These are phyloP conservation scores for Rutpela maculata DNA, from an alignment of 2,888 invertebrate species.

Conservation along the genomic window DNA sequence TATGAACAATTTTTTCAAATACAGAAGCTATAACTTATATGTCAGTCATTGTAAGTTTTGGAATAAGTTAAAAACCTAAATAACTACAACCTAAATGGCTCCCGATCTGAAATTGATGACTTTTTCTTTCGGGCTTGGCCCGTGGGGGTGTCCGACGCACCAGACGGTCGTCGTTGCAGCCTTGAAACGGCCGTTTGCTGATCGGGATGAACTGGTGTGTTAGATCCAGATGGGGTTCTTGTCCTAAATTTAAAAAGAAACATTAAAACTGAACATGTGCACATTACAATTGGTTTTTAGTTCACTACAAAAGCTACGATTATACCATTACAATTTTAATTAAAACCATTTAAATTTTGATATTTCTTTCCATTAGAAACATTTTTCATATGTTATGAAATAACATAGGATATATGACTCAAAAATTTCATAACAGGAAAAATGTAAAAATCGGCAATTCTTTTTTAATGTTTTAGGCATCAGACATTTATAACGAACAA, in stretches of 20 bases:
- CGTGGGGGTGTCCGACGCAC: constrained; percentile 81
- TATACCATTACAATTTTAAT: constrained; percentile 29
- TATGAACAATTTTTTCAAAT: constrained; percentile 68
- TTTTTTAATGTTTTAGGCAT: too few relatives aligned
- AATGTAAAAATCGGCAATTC: too few relatives aligned
- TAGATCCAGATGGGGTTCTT: constrained; percentile 86
- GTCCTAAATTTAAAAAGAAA: constrained; percentile 75
- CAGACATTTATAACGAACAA: too few relatives aligned
- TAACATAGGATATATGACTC: too few relatives aligned
- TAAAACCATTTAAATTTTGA: not conserved
- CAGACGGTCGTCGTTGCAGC: constrained; percentile 81
- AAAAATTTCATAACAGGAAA: too few relatives aligned
- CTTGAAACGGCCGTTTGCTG: constrained; percentile 80
- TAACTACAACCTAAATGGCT: constrained; percentile 84
- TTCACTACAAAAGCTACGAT: constrained; percentile 26
- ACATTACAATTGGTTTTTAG: constrained; percentile 5
- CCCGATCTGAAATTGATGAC: constrained; percentile 74
- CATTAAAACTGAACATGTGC: not conserved
- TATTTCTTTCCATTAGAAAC: too few relatives aligned
- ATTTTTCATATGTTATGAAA: too few relatives aligned
- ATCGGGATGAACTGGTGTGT: constrained; percentile 82
- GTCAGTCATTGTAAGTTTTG: constrained; percentile 70
- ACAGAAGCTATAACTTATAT: constrained; percentile 65
- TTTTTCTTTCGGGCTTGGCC: constrained; percentile 70
- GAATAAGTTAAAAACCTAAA: constrained; percentile 65